Conservation (phyloP, 2,888 invertebrate species). For the Congeria kusceri region DNA sequence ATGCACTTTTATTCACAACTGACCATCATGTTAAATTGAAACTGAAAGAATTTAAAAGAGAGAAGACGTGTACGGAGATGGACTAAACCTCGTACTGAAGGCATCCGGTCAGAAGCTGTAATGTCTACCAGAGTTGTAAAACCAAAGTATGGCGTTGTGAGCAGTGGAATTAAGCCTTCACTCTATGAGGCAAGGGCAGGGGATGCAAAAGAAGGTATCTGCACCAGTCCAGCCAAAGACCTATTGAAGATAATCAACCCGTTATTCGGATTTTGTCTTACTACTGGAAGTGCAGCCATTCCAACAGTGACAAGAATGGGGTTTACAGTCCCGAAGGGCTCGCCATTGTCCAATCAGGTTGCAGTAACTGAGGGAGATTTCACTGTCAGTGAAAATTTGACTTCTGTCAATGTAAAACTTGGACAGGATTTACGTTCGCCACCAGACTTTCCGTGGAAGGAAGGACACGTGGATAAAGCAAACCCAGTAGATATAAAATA, state of each 20-base stretch:
- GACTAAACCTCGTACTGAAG: constrained; percentile 1
- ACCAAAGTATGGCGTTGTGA: background rate
- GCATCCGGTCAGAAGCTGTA: constrained; percentile 12
- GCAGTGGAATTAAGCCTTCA: background rate
- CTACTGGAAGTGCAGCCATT: background rate
- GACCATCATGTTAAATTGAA: constrained; percentile 3
- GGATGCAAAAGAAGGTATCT: background rate
- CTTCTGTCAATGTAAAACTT: background rate
- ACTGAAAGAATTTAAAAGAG: background rate
- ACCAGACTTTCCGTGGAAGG: constrained; percentile 10
- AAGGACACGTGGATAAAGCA: background rate
- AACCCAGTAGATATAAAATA: background rate
- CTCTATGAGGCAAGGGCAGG: constrained; percentile 14
- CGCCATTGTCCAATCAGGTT: constrained; percentile 14
- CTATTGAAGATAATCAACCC: constrained; percentile 12
- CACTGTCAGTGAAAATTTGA: background rate
- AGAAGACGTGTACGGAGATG: constrained; percentile 25
- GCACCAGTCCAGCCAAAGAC: background rate
- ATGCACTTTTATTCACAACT: constrained; percentile 5
- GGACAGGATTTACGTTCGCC: background rate
- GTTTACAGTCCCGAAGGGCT: background rate
- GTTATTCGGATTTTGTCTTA: constrained; percentile 12
- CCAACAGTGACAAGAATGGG: background rate
- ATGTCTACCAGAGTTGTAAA: constrained; percentile 1
- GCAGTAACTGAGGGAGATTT: constrained; percentile 4